Evolutionary conservation across 1,140 invertebrate genomes (phyloP), one percentile per base, ranked within the genome.

Genomic region (Pinna nobilis): DNA sequence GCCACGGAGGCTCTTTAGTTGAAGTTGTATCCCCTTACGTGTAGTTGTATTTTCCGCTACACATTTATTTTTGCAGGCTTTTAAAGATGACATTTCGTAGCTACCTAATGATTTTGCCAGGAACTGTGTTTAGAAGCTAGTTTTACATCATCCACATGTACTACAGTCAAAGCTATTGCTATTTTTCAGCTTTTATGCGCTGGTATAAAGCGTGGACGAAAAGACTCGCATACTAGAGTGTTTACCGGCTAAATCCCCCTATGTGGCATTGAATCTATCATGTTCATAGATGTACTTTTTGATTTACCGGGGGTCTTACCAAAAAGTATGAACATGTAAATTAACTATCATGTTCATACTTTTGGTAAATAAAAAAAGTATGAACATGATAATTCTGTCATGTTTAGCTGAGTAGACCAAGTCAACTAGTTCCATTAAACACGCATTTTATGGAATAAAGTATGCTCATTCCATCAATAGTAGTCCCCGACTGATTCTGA

Each of bases 371-470:
- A n/a, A n/a, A n/a, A n/a, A n/a, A n/a, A n/a, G n/a, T n/a, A n/a
- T n/a, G n/a, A n/a, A n/a, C n/a, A n/a, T n/a, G n/a, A n/a, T n/a
- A n/a, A n/a, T n/a, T n/a, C n/a, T 18, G 39, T 61, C 53, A 5
- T 11, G 11, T 7, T 18, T 57, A 9, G 53, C 32, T 7, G 20
- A 57, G 53, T 4, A 57, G 7, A 9, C 5, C 3, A 11, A 5
- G 6, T 25, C 53, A 18, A 20, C 53, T 18, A 57, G 53, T 57
- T 4, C n/a, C n/a, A n/a, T n/a, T n/a, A n/a, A n/a, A n/a, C n/a
- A n/a, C n/a, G n/a, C n/a, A n/a, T n/a, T n/a, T n/a, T 35, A 61
- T 20, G 37, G 59, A n/a, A 61, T 61, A 35, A 61, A 61, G 11
- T 61, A 35, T 30, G 59, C 59, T 18, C 59, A 61, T 39, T 37